These are phyloP conservation scores for Drosophila bifasciata DNA, from an alignment of 1,140 invertebrate genomes.

Conservation along the genomic window DNA sequence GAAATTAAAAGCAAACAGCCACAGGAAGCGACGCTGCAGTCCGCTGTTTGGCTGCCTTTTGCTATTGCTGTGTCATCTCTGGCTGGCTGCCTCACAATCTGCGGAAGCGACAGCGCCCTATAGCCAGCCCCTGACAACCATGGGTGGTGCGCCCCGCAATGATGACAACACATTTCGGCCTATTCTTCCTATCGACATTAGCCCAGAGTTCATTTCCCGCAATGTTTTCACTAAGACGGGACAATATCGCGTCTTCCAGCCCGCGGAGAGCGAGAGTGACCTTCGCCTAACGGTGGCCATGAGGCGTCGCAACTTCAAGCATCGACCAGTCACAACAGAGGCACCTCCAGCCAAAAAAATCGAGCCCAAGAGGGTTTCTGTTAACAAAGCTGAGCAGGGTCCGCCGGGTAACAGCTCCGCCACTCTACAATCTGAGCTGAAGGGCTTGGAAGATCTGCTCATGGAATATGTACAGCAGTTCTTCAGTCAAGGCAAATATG, in stretches of 20 bases:
- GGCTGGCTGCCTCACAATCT: constrained; percentile 19
- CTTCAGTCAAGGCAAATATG: constrained; percentile 72
- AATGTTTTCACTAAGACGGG: constrained; percentile 80
- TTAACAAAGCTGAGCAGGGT: background rate
- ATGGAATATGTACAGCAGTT: constrained; percentile 76
- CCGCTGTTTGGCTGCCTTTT: constrained; percentile 31
- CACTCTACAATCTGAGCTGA: constrained; percentile 50
- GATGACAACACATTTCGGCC: constrained; percentile 73
- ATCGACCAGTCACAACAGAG: constrained; percentile 22
- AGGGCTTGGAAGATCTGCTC: constrained; percentile 66
- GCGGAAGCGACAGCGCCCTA: constrained; percentile 17
- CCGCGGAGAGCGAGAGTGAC: constrained; percentile 70
- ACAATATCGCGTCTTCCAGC: constrained; percentile 77
- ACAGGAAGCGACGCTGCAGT: constrained; percentile 65
- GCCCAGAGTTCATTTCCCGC: constrained; percentile 76
- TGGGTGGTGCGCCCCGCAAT: constrained; percentile 55
- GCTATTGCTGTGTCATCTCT: constrained; percentile 48
- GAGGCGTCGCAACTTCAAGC: constrained; percentile 59
- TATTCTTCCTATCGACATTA: constrained; percentile 73
- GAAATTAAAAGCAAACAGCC: constrained; percentile 75
- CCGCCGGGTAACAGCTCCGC: constrained; percentile 15
- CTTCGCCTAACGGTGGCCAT: constrained; percentile 62
- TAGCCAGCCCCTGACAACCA: constrained; percentile 69
- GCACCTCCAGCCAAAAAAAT: background rate
- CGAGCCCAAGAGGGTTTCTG: constrained; percentile 5